Conservation (phyloP, 2,888 invertebrate species). For the Matsumyia berberina region DNA sequence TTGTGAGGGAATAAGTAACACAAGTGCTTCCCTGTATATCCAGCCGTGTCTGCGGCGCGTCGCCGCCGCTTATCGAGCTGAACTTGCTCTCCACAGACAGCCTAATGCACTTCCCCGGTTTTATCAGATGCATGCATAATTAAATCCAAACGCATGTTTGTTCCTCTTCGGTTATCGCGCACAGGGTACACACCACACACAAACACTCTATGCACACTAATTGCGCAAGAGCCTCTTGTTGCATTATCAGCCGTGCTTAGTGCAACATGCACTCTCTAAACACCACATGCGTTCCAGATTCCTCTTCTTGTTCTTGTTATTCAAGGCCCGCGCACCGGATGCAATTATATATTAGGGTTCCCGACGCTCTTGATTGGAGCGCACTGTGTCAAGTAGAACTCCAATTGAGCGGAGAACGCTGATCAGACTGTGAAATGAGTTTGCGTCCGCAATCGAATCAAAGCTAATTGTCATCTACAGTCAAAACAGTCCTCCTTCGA, state of each 20-base stretch:
- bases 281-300: constrained; percentile 65
- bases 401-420: constrained; percentile 65
- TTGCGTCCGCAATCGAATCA: constrained; percentile 72
- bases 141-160: constrained; percentile 72
- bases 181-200: constrained; percentile 26
- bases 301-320: constrained; percentile 48
- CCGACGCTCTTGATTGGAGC: constrained; percentile 46
- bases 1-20: constrained; percentile 29
- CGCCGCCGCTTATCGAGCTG: constrained; percentile 15
- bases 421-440: constrained; percentile 71
- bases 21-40: constrained; percentile 17
- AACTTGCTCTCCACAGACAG: constrained; percentile 48
- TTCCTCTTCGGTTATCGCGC: constrained; percentile 66
- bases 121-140: constrained; percentile 77
- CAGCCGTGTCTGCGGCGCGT: constrained; percentile 12
- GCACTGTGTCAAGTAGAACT: constrained; percentile 69
- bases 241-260: constrained; percentile 63
- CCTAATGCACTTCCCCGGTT: constrained; percentile 65
- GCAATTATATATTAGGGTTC: constrained; percentile 61
- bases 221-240: constrained; percentile 66
- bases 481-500: constrained; percentile 41
- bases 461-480: constrained; percentile 61
- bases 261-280: constrained; percentile 50
- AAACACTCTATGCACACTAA: constrained; percentile 58
- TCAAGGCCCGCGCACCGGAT: constrained; percentile 63